phyloP scores from a whole-genome alignment of 2,113 vertebrate species.

The Phodopus roborovskii region DNA sequence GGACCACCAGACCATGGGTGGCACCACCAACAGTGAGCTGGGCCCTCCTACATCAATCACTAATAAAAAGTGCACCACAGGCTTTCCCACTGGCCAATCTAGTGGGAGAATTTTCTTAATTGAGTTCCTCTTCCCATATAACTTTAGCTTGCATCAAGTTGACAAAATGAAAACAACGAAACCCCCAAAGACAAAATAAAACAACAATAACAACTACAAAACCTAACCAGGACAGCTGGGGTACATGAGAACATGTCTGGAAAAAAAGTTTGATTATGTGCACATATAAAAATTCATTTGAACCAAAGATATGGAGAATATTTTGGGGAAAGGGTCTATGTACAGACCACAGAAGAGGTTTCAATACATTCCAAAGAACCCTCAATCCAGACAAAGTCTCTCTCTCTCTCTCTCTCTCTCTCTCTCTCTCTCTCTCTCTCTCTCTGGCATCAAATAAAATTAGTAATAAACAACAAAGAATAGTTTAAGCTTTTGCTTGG shows the following conservation, averaged over 20 bases:
- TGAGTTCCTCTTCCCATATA: background rate
- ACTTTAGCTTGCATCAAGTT: background rate
- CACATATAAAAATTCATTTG: background rate
- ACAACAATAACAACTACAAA: background rate
- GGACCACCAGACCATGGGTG: background rate
- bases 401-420: background rate
- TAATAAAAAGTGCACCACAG: background rate
- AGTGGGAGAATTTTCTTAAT: background rate
- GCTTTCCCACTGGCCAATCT: background rate
- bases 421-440: background rate
- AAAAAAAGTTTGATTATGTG: background rate
- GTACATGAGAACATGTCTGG: background rate
- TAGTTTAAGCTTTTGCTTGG: conserved; percentile 6
- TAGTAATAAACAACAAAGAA: conserved; percentile 40
- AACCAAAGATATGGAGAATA: background rate
- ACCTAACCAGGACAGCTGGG: no score
- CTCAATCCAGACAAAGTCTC: background rate
- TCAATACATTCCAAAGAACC: conserved; percentile 2
- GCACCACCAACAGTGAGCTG: background rate
- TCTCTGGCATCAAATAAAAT: conserved; percentile 34
- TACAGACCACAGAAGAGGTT: background rate
- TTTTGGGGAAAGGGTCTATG: background rate
- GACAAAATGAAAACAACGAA: background rate
- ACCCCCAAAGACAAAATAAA: background rate
- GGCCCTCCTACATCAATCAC: background rate